phyloP scores from a whole-genome alignment of 2,113 vertebrate species.

The Ageneiosus marmoratus region DNA sequence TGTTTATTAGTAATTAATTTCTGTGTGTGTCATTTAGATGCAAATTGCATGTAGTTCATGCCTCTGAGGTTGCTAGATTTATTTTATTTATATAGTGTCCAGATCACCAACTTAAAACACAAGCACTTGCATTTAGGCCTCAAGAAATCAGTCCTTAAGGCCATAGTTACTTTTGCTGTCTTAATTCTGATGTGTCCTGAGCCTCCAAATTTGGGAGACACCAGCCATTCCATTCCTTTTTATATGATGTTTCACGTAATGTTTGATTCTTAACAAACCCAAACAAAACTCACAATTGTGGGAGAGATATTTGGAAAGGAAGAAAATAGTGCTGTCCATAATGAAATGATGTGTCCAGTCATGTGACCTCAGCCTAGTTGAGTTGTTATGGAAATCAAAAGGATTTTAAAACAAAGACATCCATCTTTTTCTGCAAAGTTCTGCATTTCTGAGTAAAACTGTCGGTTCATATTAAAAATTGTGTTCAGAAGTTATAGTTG shows the following conservation, averaged over 20 bases:
- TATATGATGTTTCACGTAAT: not conserved
- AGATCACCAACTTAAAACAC: not conserved
- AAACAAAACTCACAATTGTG: not conserved
- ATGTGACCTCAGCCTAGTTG: not conserved
- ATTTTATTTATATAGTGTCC: not conserved
- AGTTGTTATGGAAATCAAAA: not conserved
- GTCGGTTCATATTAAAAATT: not conserved
- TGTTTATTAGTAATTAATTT: not conserved
- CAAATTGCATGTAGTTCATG: not conserved
- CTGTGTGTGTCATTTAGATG: not conserved
- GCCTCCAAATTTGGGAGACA: not conserved
- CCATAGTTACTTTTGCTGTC: not conserved
- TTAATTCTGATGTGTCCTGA: not conserved
- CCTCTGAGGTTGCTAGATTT: not conserved
- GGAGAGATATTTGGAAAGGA: not conserved
- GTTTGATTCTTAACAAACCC: not conserved
- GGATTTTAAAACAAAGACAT: not conserved
- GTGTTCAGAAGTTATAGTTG: not conserved
- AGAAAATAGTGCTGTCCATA: not conserved
- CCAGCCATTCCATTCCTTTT: not conserved
- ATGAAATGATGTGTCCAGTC: not conserved
- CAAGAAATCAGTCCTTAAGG: not conserved
- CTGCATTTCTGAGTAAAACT: not conserved
- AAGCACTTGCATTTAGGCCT: not conserved
- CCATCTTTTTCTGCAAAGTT: not conserved